Evolutionary conservation across 2,113 vertebrate genomes (phyloP), one percentile per base, ranked within the genome.

Genomic region (Pterophyllum scalare): DNA sequence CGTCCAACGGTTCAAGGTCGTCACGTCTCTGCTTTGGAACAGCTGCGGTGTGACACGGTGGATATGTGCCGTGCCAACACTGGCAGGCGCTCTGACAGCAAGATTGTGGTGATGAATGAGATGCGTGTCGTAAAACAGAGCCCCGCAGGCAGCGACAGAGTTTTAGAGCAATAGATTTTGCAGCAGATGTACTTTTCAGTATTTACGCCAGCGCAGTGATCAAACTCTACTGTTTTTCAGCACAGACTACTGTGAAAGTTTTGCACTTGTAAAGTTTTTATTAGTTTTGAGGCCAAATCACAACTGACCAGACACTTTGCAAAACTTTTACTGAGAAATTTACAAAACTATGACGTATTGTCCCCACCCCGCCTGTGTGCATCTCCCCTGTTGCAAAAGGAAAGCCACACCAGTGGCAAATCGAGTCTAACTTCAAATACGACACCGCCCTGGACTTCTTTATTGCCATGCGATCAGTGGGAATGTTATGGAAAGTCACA

Each of bases 281-380:
- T 43, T 43, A 43, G 40, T 43, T 43, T 43, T 43, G 40, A 43
- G 40, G 40, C 4, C 4, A 43, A 13, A 43, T 43, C 13, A 14
- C 12, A 43, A 43, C 12, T 14, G 40, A 40, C 38, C 3, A 3
- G 38, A 40, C 38, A 40, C 38, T 43, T 43, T 13, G 1, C 40
- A 13, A 40, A 43, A 43, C 40, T 43, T 43, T 43, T 43, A 43
- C 3, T 43, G 12, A 4, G 40, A 13, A 43, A 43, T 43, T 13
- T 13, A 43, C 12, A 43, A 4, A 38, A 38, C 10, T 43, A 13
- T 13, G 3, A 13, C 4, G 12, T 43, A 22, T 4, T 19, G 46
- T 0, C 8, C 64, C 22, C 28, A 2, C 0, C n/a, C 5, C 1
- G 26, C 14, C 64, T 70, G 17, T 70, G 65, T 28, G 43, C 12